Evolutionary conservation across 2,888 invertebrate genomes (phyloP), one percentile per base, ranked within the genome.

Genomic region (Chrysodeixis includens): DNA sequence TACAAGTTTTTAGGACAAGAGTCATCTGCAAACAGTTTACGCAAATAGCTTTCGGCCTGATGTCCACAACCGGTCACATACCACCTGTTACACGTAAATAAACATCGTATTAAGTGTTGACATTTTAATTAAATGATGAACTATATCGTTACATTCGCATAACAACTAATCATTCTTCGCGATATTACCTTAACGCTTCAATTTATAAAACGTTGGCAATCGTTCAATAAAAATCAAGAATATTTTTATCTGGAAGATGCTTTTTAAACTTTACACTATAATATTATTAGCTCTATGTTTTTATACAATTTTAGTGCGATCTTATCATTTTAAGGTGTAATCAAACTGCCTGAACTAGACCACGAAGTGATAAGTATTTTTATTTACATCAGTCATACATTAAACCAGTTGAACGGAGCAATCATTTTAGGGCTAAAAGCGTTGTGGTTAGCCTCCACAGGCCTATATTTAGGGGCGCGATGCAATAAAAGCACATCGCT

Each of bases 401-500:
- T 82, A 82, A 86, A 88, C 83, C 85, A 86, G 87, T 88, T 83
- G 82, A 84, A 82, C 81, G 71, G 81, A 76, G 81, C 87, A 87
- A 91, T 90, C 86, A 89, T 90, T 90, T 92, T 89, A 89, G 85
- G 86, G 79, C 87, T 89, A 88, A 92, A 90, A 92, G 88, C 88
- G 86, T 88, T 86, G 88, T 88, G 88, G 87, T 87, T 86, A 86
- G 84, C 88, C 87, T 90, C 86, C 86, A 76, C 88, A 92, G 84
- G 89, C 91, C 93, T 93, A 94, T 94, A 93, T 94, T 94, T 94
- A 94, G 91, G 92, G 92, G 89, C 90, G 90, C 89, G 86, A 91
- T 90, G 92, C 93, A 94, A 95, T 94, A 95, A 94, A 93, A 94
- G 91, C 91, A 94, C 92, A 90, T 91, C 88, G 90, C 87, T 90